Evolutionary conservation across 2,113 vertebrate species (phyloP), one percentile per base, ranked within the genome.

Genomic region (Lycocorax pyrrhopterus): DNA sequence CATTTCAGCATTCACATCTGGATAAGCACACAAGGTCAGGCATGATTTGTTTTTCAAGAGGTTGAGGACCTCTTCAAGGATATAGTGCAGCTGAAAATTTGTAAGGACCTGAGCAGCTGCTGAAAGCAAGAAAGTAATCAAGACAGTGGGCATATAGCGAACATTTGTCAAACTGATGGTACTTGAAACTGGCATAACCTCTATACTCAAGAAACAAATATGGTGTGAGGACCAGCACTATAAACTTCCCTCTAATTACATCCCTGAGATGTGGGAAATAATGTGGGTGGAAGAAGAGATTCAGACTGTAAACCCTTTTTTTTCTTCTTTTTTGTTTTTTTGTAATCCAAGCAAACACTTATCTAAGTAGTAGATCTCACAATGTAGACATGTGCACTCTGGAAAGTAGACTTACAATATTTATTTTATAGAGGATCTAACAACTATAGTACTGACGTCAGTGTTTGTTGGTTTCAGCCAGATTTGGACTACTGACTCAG

Each of bases 21-120:
- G 46, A 64, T 75, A 90, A 87, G 26, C 27, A 56, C 56, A 79
- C 44, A 85, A 78, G 49, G 71, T 85, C 49, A 80, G 53, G 12
- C 17, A 16, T 52, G 41, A 75, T 52, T 69, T 76, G 6, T 76
- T 90, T 96, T 77, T 90, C 79, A 62, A 43, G 66, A 93, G 18
- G 7, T 0, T 88, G 75, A 62, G 55, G 59, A 93, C 27, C 29
- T 66, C 82, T 85, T 86, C 51, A 79, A 87, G 41, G 52, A 93
- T 63, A 64, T 3, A 69, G 17, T 5, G 7, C 16, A 74, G 33
- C 17, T 89, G 30, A 92, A 82, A 77, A 67, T 46, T 77, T 41
- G 47, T 49, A 67, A 21, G 12, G 43, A 80, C 39, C 20, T 62
- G 12, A 62, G n/a, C 14, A 69, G 41, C 53, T 86, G 37, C 79